Conservation (phyloP, 1,140 invertebrate species). For the Diachasma alloeum region DNA sequence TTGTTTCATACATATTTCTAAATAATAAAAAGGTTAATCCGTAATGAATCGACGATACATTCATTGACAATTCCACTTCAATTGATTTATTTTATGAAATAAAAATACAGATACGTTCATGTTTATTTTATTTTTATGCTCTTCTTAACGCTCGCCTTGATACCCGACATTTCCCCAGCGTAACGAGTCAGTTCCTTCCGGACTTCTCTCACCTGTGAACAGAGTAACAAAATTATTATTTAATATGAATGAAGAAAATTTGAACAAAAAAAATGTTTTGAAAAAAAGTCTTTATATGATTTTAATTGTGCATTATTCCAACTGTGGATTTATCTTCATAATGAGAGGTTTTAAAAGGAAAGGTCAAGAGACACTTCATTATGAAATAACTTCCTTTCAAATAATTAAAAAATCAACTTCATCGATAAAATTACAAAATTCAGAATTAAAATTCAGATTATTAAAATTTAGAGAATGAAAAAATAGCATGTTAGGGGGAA, state of each 20-base stretch:
- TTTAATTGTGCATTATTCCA: no score
- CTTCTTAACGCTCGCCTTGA: conserved; percentile 85
- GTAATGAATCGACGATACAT: conserved; percentile 24
- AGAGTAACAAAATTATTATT: conserved; percentile 34
- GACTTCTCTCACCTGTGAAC: conserved; percentile 75
- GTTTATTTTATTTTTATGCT: conserved; percentile 84
- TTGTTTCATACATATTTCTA: conserved; percentile 45
- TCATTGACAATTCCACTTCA: conserved; percentile 1
- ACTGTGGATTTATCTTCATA: no score
- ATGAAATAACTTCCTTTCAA: no score
- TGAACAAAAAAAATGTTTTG: neutral
- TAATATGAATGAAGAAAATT: neutral
- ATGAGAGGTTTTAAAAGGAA: no score
- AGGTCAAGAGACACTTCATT: no score
- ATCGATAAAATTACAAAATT: no score
- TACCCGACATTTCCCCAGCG: conserved; percentile 90
- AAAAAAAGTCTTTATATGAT: no score
- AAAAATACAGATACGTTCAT: neutral
- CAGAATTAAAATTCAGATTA: no score
- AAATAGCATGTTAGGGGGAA: no score
- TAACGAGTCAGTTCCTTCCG: conserved; percentile 83
- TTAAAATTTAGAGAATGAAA: no score
- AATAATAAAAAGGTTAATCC: conserved; percentile 49
- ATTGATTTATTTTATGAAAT: neutral
- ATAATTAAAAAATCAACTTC: no score